phyloP scores from a whole-genome alignment of 2,113 vertebrate genomes.

The Gallinago undulata region DNA sequence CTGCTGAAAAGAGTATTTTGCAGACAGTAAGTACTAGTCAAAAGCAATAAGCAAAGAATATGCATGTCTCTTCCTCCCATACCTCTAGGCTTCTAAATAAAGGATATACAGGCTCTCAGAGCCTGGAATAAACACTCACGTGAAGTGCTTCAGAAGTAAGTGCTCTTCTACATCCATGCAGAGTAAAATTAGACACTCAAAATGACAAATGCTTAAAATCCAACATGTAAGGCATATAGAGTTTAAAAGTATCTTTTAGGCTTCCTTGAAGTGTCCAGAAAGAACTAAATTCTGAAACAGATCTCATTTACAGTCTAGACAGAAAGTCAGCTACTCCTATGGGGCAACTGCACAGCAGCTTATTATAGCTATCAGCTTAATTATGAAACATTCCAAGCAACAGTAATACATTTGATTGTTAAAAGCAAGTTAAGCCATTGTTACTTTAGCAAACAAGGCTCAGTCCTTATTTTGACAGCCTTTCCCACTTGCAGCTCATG shows the following conservation, averaged over 20 bases:
- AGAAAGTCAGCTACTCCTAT: slow-evolving; percentile 21
- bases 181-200: not conserved
- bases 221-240: not conserved
- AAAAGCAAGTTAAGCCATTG: slow-evolving; percentile 15
- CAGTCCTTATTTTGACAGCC: not conserved
- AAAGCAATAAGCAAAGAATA: not conserved
- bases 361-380: slow-evolving; percentile 48
- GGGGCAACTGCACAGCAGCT: slow-evolving; percentile 28
- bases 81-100: slow-evolving; percentile 28
- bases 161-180: not conserved
- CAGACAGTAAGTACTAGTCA: not conserved
- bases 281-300: not conserved
- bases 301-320: slow-evolving; percentile 27
- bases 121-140: not conserved
- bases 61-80: not conserved
- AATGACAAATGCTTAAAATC: slow-evolving; percentile 6
- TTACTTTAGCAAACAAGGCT: not conserved
- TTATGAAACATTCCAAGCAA: not conserved
- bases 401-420: not conserved
- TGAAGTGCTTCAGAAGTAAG: not conserved
- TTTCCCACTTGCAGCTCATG: not conserved
- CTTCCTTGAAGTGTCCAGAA: not conserved
- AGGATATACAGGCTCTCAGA: not conserved
- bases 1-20: not conserved
- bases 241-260: not conserved